Evolutionary conservation across 2,888 invertebrate species (phyloP).

Genomic region (Pherbina coryleti): DNA sequence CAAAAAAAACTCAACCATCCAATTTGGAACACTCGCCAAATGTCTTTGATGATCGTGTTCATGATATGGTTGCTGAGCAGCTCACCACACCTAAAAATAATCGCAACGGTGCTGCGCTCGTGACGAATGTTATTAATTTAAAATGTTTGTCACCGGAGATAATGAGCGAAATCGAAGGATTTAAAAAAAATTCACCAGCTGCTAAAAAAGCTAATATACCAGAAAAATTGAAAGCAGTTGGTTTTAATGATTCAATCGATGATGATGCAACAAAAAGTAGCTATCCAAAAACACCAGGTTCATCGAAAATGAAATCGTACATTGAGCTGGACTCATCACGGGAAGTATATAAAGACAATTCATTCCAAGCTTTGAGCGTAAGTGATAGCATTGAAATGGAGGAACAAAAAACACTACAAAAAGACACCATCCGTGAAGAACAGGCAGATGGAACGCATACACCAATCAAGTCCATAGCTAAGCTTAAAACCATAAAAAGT

Average conservation of each 20-base stretch:
- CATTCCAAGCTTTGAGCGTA: slow-evolving; percentile 23
- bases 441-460: slow-evolving; percentile 19
- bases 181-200: background rate
- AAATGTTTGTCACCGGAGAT: slow-evolving; percentile 31
- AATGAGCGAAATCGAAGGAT: background rate
- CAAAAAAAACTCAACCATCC: background rate
- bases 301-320: slow-evolving; percentile 49
- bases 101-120: background rate
- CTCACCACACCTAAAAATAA: background rate
- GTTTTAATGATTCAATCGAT: slow-evolving; percentile 47
- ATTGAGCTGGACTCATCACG: slow-evolving; percentile 41
- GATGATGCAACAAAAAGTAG: slow-evolving; percentile 48
- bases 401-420: background rate
- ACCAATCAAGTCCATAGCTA: slow-evolving; percentile 42
- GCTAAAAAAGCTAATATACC: background rate
- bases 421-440: background rate
- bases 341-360: slow-evolving; percentile 20
- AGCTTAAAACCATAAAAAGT: slow-evolving; percentile 39
- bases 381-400: background rate
- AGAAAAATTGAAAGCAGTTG: slow-evolving; percentile 49
- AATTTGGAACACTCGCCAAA: background rate
- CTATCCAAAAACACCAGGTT: slow-evolving; percentile 60
- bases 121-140: slow-evolving; percentile 24
- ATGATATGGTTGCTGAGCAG: background rate
- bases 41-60: background rate